Evolutionary conservation across 2,797 vertebrate species (phyloP), one percentile per base, ranked within the genome.

Genomic region (Phoeniculus purpureus): DNA sequence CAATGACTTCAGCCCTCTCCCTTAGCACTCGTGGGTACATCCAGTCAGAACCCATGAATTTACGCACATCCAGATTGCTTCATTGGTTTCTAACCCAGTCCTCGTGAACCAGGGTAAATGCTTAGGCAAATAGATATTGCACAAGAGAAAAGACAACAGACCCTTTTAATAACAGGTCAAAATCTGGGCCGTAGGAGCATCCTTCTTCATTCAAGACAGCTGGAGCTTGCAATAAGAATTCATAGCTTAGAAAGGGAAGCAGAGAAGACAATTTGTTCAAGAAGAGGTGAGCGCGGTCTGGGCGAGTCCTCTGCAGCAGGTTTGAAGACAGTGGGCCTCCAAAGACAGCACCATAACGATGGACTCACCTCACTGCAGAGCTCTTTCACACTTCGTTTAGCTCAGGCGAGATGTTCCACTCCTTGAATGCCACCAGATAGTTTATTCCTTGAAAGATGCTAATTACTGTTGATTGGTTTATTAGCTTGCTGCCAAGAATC

Each of bases 401-500:
- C 31, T 84, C 40, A 64, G 64, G 60, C 66, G 75, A 78, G 62
- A 62, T 58, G 45, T 75, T 89, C 40, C 52, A 25, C 59, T 83
- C 66, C 52, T 93, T 59, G 80, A 94, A 91, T 70, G 55, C 66
- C 85, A 92, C 55, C 80, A 19, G 12, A 85, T 32, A 87, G 66
- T 52, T 91, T 62, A 78, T 89, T 93, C 74, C 77, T 89, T 2
- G 4, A 78, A 92, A 92, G 70, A 91, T 52, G 29, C 13, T 95
- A 93, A 94, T 96, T 94, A 78, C 48, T 72, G 62, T 55, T 79
- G 89, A 78, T 78, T 82, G 66, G 52, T 93, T 94, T 94, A 81
- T 89, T 87, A 91, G 23, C 55, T 91, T 60, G 59, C 74, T 87
- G 82, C 80, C 90, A 94, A 68, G 66, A 91, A 91, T 72, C 73